These are phyloP conservation scores for Drosophila setosimentum DNA, from an alignment of 2,888 invertebrate genomes.

Conservation along the genomic window DNA sequence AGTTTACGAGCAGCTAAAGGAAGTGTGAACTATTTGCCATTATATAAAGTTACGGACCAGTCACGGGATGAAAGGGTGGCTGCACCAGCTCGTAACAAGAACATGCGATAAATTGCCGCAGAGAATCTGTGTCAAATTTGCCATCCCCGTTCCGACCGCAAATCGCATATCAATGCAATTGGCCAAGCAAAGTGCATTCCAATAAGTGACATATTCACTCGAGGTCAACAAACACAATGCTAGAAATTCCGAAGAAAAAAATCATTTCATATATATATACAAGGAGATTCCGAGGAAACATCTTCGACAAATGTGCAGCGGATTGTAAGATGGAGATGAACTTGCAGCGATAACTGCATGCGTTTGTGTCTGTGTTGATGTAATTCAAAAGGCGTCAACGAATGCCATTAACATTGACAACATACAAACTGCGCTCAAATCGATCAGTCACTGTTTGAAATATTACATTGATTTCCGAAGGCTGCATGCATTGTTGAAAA, in stretches of 20 bases:
- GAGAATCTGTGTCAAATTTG: conserved; percentile 71
- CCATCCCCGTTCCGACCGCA: conserved; percentile 46
- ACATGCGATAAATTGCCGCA: conserved; percentile 66
- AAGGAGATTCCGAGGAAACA: conserved; percentile 8
- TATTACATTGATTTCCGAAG: conserved; percentile 32
- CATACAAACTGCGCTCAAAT: conserved; percentile 54
- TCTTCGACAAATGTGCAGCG: conserved; percentile 25
- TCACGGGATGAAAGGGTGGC: conserved; percentile 5
- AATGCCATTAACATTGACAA: conserved; percentile 58
- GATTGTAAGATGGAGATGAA: conserved; percentile 35
- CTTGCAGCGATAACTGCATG: conserved; percentile 29
- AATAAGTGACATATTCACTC: conserved; percentile 60
- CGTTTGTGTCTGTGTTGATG: neutral
- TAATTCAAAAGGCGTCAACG: conserved; percentile 58
- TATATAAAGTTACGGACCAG: conserved; percentile 59
- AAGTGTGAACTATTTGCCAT: conserved; percentile 80
- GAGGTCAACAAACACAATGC: conserved; percentile 19
- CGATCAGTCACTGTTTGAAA: conserved; percentile 49
- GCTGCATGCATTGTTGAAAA: conserved; percentile 12
- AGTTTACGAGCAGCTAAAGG: conserved; percentile 69
- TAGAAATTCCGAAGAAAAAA: neutral
- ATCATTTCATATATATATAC: neutral
- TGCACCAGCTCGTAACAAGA: conserved; percentile 26
- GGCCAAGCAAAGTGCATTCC: conserved; percentile 63
- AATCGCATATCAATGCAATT: conserved; percentile 70